These are phyloP conservation scores for Acromyrmex charruanus DNA, from an alignment of 1,140 invertebrate genomes.

Conservation along the genomic window DNA sequence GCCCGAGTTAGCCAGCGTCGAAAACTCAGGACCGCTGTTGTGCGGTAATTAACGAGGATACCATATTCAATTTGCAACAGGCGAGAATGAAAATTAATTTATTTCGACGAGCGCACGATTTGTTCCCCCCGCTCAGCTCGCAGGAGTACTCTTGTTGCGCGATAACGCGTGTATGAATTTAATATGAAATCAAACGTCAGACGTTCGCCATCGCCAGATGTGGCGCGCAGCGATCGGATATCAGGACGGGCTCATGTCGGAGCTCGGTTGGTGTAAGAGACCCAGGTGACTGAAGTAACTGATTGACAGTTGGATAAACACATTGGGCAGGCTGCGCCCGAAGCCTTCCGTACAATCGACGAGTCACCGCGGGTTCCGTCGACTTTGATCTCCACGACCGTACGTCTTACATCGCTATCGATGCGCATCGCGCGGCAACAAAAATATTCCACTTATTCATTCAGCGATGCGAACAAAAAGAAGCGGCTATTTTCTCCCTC, in stretches of 20 bases:
- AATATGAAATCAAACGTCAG: conserved; percentile 11
- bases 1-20: conserved; percentile 22
- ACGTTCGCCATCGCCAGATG: conserved; percentile 39
- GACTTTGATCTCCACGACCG: conserved; percentile 55
- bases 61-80: neutral
- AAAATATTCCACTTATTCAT: conserved; percentile 70
- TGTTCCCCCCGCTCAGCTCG: neutral
- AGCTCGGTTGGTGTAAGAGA: conserved; percentile 59
- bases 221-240: conserved; percentile 69
- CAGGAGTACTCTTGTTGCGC: neutral
- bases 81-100: neutral
- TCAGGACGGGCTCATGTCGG: conserved; percentile 65
- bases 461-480: conserved; percentile 44
- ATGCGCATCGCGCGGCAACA: conserved; percentile 64
- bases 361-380: conserved; percentile 72
- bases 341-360: conserved; percentile 68
- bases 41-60: neutral
- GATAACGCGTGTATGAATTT: conserved; percentile 6
- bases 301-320: conserved; percentile 81
- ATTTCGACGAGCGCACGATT: neutral
- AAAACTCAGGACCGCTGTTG: neutral
- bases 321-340: conserved; percentile 69
- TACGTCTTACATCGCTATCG: conserved; percentile 58
- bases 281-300: conserved; percentile 70
- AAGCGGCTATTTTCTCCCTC: conserved; percentile 8